phyloP scores from a whole-genome alignment of 2,797 vertebrate genomes.

The Myiothlypis chrysogaster region DNA sequence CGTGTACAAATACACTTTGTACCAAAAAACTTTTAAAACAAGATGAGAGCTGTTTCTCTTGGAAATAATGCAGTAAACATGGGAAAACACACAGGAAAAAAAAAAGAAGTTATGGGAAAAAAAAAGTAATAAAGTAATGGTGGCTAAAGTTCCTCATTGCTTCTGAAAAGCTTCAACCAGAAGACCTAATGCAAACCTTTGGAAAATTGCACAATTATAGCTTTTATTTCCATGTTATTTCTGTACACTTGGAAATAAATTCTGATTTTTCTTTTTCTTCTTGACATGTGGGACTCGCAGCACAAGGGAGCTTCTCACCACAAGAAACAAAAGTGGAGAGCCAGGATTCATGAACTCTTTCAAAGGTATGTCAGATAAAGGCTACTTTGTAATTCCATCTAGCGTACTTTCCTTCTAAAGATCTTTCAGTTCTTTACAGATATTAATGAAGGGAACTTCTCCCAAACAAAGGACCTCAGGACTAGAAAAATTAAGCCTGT shows the following conservation, averaged over 20 bases:
- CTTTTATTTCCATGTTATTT: not conserved
- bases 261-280: not conserved
- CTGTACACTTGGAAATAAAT: not conserved
- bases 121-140: not conserved
- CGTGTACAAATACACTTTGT: fast-evolving
- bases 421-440: not conserved
- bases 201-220: not conserved
- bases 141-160: not conserved
- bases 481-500: not conserved
- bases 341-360: slow-evolving; percentile 68
- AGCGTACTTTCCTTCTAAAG: not conserved
- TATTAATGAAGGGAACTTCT: not conserved
- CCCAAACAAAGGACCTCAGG: not conserved
- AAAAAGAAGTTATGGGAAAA: not conserved
- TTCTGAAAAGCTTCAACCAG: not conserved
- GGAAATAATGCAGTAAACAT: not conserved
- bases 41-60: not conserved
- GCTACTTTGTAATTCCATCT: not conserved
- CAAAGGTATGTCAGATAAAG: slow-evolving; percentile 74
- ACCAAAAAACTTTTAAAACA: not conserved
- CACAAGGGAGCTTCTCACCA: slow-evolving; percentile 52
- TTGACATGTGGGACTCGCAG: slow-evolving; percentile 42
- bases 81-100: not conserved
- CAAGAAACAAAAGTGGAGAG: slow-evolving; percentile 60
- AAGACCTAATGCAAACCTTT: not conserved